Conservation (phyloP, 2,797 vertebrate species). For the Lepilemur septentrionalis region DNA sequence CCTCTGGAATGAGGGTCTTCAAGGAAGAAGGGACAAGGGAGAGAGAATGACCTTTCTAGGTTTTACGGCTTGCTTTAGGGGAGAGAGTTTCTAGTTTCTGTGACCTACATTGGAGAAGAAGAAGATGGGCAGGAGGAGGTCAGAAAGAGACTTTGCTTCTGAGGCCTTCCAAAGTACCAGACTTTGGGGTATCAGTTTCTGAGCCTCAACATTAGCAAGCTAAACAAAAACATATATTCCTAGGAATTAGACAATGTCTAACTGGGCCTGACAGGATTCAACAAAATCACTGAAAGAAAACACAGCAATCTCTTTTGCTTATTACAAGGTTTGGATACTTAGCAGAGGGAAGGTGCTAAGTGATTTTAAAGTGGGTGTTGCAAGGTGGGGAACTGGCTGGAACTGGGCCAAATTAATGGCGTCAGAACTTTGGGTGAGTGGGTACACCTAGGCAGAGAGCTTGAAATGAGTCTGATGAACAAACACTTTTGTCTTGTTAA, state of each 20-base stretch:
- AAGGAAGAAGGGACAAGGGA: neutral
- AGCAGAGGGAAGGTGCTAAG: neutral
- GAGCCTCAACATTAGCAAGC: neutral
- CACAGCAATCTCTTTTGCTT: neutral
- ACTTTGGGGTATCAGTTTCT: neutral
- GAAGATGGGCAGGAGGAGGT: neutral
- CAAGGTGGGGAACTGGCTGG: neutral
- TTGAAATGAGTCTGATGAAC: neutral
- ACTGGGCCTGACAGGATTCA: neutral
- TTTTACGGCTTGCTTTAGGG: neutral
- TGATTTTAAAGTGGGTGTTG: neutral
- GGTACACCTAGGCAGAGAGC: neutral
- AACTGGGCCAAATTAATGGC: neutral
- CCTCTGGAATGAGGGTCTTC: neutral
- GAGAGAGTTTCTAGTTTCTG: neutral
- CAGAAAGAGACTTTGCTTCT: neutral
- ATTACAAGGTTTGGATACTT: neutral
- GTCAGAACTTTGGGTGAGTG: neutral
- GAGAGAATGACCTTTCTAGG: neutral
- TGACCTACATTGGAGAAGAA: neutral
- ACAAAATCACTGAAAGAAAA: neutral
- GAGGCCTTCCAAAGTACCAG: neutral
- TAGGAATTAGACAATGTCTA: neutral
- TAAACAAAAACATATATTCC: neutral
- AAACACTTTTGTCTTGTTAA: neutral